Conservation (phyloP, 2,888 invertebrate genomes). For the Cantharis rustica region DNA sequence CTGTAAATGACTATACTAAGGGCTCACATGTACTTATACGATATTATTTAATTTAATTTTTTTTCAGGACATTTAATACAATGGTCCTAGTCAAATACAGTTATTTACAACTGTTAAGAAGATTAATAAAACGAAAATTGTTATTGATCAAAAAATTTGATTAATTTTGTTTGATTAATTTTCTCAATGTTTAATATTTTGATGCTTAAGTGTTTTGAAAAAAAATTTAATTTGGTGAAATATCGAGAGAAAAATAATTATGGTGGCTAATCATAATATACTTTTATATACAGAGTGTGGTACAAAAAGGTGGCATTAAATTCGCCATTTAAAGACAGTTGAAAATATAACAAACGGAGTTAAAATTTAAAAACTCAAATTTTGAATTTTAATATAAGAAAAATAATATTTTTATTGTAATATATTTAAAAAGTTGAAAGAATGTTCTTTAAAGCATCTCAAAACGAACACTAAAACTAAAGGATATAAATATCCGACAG, state of each 20-base stretch:
- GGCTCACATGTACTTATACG: neutral
- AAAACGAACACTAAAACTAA: slow-evolving; percentile 13
- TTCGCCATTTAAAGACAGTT: neutral
- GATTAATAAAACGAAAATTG: neutral
- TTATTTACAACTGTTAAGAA: neutral
- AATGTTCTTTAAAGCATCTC: slow-evolving; percentile 25
- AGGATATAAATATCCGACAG: slow-evolving; percentile 19
- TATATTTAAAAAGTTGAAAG: neutral
- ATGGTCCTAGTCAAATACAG: neutral
- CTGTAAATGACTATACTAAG: neutral
- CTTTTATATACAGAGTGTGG: neutral
- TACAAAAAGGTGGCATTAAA: neutral
- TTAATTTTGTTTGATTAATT: neutral
- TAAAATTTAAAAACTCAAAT: neutral
- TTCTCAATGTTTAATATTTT: neutral
- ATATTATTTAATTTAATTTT: neutral
- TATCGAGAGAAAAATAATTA: neutral
- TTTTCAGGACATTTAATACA: neutral
- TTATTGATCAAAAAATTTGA: neutral
- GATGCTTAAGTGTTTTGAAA: neutral
- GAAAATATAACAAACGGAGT: neutral
- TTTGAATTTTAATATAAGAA: slow-evolving; percentile 14
- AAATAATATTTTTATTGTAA: neutral
- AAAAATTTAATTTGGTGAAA: neutral
- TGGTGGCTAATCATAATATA: neutral